phyloP scores from a whole-genome alignment of 2,797 vertebrate species.

The Sphenopsis melanotis region DNA sequence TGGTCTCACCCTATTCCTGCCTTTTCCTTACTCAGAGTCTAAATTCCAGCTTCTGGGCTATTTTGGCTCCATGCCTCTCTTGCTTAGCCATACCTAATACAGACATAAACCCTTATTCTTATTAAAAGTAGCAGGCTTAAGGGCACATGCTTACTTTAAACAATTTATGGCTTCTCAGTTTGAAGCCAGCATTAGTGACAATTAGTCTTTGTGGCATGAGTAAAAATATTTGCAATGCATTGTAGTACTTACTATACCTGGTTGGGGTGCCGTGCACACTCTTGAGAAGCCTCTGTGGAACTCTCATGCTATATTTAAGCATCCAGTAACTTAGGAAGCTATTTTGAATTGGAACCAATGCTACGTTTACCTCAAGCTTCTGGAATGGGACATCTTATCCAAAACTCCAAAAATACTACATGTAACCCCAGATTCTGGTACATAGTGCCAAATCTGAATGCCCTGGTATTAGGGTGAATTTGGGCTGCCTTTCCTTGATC shows the following conservation, averaged over 20 bases:
- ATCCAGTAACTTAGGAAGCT: constrained; percentile 62
- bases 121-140: not conserved
- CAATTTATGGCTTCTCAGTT: not conserved
- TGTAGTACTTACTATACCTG: constrained; percentile 26
- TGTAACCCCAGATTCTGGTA: constrained; percentile 57
- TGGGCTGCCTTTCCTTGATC: constrained; percentile 45
- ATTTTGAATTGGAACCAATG: constrained; percentile 62
- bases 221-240: not conserved
- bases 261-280: not conserved
- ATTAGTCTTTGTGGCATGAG: not conserved
- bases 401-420: constrained; percentile 63
- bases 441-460: constrained; percentile 44
- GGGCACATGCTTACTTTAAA: not conserved
- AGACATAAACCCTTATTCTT: not conserved
- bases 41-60: not conserved
- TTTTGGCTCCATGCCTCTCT: not conserved
- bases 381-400: constrained; percentile 70
- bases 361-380: constrained; percentile 62
- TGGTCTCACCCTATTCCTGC: not conserved
- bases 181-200: not conserved
- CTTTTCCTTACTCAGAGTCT: not conserved
- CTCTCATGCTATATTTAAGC: constrained; percentile 64
- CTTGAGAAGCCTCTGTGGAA: constrained; percentile 5
- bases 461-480: constrained; percentile 53
- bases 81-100: not conserved